phyloP scores from a whole-genome alignment of 2,113 vertebrate species.

The Paralichthys olivaceus region DNA sequence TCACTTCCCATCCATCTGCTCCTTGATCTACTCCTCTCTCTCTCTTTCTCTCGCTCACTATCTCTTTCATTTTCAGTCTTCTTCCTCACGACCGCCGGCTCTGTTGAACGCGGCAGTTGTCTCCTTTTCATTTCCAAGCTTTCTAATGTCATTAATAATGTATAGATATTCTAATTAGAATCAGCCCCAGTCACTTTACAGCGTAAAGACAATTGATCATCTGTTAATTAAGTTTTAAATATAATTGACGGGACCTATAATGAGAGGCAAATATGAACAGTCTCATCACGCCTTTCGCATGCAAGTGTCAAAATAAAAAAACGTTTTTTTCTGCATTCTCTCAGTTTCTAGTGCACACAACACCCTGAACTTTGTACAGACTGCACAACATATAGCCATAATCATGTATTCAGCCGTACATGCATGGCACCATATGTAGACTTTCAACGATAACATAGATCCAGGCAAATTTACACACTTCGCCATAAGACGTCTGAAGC shows the following conservation, averaged over 20 bases:
- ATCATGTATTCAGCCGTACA: conserved; percentile 13
- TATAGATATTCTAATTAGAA: conserved; percentile 86
- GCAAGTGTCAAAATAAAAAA: conserved; percentile 54
- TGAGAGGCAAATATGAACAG: conserved; percentile 71
- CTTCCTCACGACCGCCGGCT: conserved; percentile 46
- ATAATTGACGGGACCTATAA: conserved; percentile 74
- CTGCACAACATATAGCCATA: background rate
- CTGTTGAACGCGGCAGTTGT: conserved; percentile 80
- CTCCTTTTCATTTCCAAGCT: conserved; percentile 82
- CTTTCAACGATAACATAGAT: conserved; percentile 33
- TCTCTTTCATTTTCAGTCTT: conserved; percentile 31
- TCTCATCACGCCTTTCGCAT: conserved; percentile 61
- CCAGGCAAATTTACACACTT: conserved; percentile 22
- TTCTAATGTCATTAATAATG: conserved; percentile 85
- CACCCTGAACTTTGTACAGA: too few relatives aligned
- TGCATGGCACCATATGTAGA: background rate
- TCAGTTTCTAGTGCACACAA: conserved; percentile 7
- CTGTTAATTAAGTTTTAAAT: conserved; percentile 84
- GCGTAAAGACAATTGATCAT: conserved; percentile 87
- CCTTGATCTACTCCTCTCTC: conserved; percentile 33
- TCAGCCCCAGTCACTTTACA: conserved; percentile 77
- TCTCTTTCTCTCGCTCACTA: conserved; percentile 15
- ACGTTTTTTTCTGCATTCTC: conserved; percentile 34
- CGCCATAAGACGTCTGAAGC: conserved; percentile 28
- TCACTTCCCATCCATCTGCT: conserved; percentile 25